phyloP scores from a whole-genome alignment of 30 jellyfish, hydroid and myxozoan genomes.

The Haliclystus octoradiatus region DNA sequence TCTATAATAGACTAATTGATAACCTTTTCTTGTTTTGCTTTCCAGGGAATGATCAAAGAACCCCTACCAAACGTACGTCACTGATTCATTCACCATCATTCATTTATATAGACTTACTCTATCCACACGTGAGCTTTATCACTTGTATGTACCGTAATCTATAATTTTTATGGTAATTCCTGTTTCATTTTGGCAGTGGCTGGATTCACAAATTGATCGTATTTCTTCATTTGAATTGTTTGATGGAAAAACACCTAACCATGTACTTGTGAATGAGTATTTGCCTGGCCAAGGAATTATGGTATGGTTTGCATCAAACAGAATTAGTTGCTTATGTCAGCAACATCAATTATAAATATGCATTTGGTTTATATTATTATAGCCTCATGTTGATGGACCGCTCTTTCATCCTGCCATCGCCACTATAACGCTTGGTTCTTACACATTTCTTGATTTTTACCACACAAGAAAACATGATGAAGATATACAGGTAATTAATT shows the following conservation, averaged over 20 bases:
- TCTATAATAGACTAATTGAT: not conserved
- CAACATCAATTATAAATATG: not conserved
- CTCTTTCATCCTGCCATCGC: conserved; percentile 68
- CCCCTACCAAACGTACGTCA: conserved; percentile 47
- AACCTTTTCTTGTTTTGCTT: not conserved
- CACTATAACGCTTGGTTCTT: conserved; percentile 72
- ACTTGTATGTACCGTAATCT: not conserved
- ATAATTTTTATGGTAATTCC: too few species aligned
- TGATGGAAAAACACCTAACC: conserved; percentile 70
- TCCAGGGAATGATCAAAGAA: conserved; percentile 89
- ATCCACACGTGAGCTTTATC: not conserved
- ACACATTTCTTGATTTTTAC: conserved; percentile 75
- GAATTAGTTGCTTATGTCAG: not conserved
- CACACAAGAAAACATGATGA: conserved; percentile 15
- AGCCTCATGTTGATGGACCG: conserved; percentile 95
- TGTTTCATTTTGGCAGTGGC: conserved; percentile 53
- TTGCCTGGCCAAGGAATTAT: conserved; percentile 81
- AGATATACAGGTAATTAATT: not conserved
- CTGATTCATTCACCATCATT: not conserved
- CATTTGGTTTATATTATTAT: not conserved
- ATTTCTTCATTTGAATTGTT: conserved; percentile 29
- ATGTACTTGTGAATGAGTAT: conserved; percentile 88
- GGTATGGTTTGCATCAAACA: conserved; percentile 24
- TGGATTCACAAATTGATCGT: conserved; percentile 12
- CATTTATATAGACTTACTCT: not conserved